Conservation (phyloP, 1,140 invertebrate genomes). For the Hycleus cichorii region DNA sequence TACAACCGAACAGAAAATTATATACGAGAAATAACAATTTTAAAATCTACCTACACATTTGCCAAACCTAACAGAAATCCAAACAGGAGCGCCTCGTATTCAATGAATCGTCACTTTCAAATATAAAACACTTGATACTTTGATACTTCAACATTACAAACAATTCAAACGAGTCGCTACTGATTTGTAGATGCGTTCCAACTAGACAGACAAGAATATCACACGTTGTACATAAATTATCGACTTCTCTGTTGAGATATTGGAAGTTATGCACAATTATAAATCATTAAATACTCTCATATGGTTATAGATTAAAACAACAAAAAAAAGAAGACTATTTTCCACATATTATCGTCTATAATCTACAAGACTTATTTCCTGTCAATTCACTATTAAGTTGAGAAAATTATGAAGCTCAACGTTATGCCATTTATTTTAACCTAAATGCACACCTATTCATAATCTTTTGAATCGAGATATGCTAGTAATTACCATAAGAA, state of each 20-base stretch:
- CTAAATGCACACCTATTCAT: not conserved
- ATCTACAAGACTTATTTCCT: slow-evolving; percentile 15
- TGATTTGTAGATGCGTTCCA: no score
- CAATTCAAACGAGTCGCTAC: no score
- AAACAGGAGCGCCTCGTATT: not conserved
- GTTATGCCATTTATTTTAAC: slow-evolving; percentile 4
- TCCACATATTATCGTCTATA: slow-evolving; percentile 2
- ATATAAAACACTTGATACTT: not conserved
- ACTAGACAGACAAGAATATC: not conserved
- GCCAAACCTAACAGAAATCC: not conserved
- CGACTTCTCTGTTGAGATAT: not conserved
- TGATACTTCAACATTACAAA: no score
- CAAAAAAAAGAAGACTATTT: slow-evolving; percentile 1
- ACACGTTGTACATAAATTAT: slow-evolving; percentile 4
- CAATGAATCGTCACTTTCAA: not conserved
- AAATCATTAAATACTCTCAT: slow-evolving; percentile 11
- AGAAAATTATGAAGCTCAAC: slow-evolving; percentile 1
- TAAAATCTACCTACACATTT: slow-evolving; percentile 9
- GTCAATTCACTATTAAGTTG: slow-evolving; percentile 9
- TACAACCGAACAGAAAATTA: slow-evolving; percentile 10
- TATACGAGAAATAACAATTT: slow-evolving; percentile 1
- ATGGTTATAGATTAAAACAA: not conserved
- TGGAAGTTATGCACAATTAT: slow-evolving; percentile 3
- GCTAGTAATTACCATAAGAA: slow-evolving; percentile 2
- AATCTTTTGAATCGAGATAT: slow-evolving; percentile 6